These are phyloP conservation scores for Aphrocallistes beatrix DNA, from an alignment of 37 sponge, comb jelly and placozoan genomes.

Conservation along the genomic window DNA sequence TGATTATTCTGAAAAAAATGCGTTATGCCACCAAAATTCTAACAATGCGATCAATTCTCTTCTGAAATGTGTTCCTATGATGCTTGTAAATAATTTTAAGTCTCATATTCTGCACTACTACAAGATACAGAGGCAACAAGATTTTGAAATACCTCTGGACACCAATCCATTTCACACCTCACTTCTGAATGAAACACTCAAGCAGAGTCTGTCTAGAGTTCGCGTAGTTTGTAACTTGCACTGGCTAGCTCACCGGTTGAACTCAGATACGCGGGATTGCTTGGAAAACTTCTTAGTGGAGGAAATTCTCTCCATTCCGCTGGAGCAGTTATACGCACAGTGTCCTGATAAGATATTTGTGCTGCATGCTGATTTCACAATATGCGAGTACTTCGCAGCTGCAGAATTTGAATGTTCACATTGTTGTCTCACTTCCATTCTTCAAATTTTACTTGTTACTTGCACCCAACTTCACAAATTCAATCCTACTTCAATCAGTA, in stretches of 20 bases:
- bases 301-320: not conserved
- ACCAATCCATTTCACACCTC: not conserved
- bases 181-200: not conserved
- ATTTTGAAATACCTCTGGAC: not conserved
- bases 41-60: not conserved
- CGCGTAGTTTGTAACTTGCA: not conserved
- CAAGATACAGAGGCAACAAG: not conserved
- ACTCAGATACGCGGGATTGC: not conserved
- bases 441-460: not conserved
- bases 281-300: not conserved
- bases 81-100: not conserved
- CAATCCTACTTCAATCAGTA: not conserved
- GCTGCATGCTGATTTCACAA: not conserved
- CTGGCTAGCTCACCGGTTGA: not conserved
- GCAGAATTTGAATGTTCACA: not conserved
- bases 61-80: not conserved
- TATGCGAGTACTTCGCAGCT: not conserved
- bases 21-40: not conserved
- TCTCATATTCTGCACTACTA: not conserved
- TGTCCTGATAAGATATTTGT: not conserved
- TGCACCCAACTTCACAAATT: not conserved
- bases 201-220: not conserved
- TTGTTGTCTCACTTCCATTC: not conserved
- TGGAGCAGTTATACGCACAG: not conserved
- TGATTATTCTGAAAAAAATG: not conserved